Percentiles rank a stretch among this genome's conserved stretches.
Conservation (phyloP, 2,888 invertebrate species). For the Bellardia bayeri region DNA sequence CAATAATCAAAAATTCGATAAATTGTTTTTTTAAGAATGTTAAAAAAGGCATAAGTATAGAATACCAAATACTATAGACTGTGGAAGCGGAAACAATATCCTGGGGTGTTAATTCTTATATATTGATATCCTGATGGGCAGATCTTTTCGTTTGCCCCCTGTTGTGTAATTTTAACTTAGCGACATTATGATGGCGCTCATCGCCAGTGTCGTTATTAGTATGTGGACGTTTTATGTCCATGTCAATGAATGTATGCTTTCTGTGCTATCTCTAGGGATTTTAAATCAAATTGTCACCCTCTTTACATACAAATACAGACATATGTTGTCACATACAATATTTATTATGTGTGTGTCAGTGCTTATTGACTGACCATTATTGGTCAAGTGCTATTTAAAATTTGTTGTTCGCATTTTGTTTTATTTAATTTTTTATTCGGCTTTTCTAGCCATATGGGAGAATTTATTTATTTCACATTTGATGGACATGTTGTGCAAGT, state of each 20-base stretch:
- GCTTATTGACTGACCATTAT: slow-evolving; percentile 39
- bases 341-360: neutral
- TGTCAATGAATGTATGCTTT: slow-evolving; percentile 19
- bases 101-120: slow-evolving; percentile 61
- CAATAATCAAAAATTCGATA: slow-evolving; percentile 29
- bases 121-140: slow-evolving; percentile 63
- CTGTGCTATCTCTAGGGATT: slow-evolving; percentile 48
- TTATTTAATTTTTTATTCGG: slow-evolving; percentile 2
- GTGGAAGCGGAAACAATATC: slow-evolving; percentile 24
- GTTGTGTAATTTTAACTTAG: slow-evolving; percentile 50
- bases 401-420: slow-evolving; percentile 19
- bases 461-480: slow-evolving; percentile 51
- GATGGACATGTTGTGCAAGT: slow-evolving; percentile 42
- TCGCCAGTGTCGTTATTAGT: slow-evolving; percentile 25
- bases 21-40: neutral
- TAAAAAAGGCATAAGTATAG: neutral
- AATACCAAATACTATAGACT: neutral
- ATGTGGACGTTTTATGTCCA: neutral
- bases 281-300: slow-evolving; percentile 59
- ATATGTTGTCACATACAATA: slow-evolving; percentile 27
- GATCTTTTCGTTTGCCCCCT: slow-evolving; percentile 50
- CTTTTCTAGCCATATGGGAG: slow-evolving; percentile 14
- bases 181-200: slow-evolving; percentile 37
- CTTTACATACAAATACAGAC: neutral
- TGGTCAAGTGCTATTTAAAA: slow-evolving; percentile 61